Percentiles rank a stretch among this genome's conserved stretches.
Conservation (phyloP, 2,888 invertebrate species). For the Sialis lutaria region DNA sequence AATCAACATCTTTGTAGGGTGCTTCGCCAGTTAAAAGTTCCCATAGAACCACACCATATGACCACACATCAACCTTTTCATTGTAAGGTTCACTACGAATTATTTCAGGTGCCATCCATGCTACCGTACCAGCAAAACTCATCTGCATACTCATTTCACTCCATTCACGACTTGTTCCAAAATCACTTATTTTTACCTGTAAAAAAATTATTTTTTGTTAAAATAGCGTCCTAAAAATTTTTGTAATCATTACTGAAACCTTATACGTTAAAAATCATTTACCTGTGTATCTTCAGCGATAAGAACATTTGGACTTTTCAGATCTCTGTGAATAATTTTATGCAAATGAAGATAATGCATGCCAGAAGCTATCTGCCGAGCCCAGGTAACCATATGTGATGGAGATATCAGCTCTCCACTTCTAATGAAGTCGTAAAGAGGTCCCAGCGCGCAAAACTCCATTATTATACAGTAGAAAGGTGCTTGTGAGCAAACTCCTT, state of each 20-base stretch:
- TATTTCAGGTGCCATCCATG: slow-evolving; percentile 99
- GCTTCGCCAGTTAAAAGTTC: slow-evolving; percentile 89
- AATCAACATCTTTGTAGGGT: slow-evolving; percentile 87
- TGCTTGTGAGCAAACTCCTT: slow-evolving; percentile 82
- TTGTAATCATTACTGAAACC: not conserved
- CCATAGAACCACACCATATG: slow-evolving; percentile 96
- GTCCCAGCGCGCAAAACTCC: slow-evolving; percentile 96
- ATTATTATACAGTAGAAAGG: slow-evolving; percentile 92
- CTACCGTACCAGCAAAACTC: slow-evolving; percentile 96
- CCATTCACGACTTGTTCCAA: slow-evolving; percentile 91
- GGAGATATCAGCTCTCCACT: slow-evolving; percentile 72
- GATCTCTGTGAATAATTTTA: slow-evolving; percentile 94
- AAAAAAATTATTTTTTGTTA: slow-evolving; percentile 13
- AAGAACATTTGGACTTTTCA: slow-evolving; percentile 79
- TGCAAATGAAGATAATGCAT: slow-evolving; percentile 93
- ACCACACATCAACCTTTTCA: slow-evolving; percentile 98
- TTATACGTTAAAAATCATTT: too few relatives aligned
- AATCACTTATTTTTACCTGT: slow-evolving; percentile 95
- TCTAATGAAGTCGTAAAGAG: slow-evolving; percentile 77
- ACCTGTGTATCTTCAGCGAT: too few relatives aligned
- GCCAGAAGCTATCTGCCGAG: slow-evolving; percentile 86
- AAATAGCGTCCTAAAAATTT: slow-evolving; percentile 4
- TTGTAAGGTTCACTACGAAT: slow-evolving; percentile 93
- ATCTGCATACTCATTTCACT: slow-evolving; percentile 89
- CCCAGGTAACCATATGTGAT: slow-evolving; percentile 78